These are phyloP conservation scores for Seira sanloemensis DNA, from an alignment of 2,888 invertebrate genomes.

Conservation along the genomic window DNA sequence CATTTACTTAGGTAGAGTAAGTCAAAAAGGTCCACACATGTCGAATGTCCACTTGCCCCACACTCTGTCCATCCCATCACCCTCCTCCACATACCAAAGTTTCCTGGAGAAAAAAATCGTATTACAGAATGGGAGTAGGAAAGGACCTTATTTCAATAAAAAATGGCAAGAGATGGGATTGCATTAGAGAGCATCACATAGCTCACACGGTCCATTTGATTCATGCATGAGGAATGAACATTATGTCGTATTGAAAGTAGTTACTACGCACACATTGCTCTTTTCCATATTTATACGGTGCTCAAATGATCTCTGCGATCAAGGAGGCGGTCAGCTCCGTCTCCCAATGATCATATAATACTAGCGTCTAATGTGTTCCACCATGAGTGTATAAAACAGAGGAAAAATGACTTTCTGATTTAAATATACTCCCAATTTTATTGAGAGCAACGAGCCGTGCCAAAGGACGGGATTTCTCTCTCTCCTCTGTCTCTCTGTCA, in stretches of 20 bases:
- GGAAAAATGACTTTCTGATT: constrained; percentile 60
- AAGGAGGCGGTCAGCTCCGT: neutral
- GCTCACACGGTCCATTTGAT: constrained; percentile 70
- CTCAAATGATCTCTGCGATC: neutral
- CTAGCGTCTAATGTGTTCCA: neutral
- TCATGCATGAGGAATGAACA: constrained; percentile 71
- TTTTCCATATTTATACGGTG: neutral
- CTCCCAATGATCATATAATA: neutral
- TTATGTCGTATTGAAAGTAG: too few relatives aligned
- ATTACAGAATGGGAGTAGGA: constrained; percentile 66
- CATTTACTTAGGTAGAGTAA: too few relatives aligned
- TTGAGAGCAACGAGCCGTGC: constrained; percentile 36
- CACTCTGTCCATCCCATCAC: neutral
- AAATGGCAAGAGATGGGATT: constrained; percentile 63
- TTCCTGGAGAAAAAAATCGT: constrained; percentile 30
- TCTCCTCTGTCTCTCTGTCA: too few relatives aligned
- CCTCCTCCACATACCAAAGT: neutral
- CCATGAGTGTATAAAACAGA: constrained; percentile 3
- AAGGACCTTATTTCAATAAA: constrained; percentile 67
- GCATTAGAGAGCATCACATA: constrained; percentile 65
- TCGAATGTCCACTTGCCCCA: neutral
- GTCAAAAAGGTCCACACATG: neutral
- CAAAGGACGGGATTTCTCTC: constrained; percentile 43
- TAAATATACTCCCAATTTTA: constrained; percentile 49
- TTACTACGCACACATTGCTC: neutral